Base-by-base conservation (phyloP, 2,113 vertebrate species). In the Ammodramus savannarum region DNA sequence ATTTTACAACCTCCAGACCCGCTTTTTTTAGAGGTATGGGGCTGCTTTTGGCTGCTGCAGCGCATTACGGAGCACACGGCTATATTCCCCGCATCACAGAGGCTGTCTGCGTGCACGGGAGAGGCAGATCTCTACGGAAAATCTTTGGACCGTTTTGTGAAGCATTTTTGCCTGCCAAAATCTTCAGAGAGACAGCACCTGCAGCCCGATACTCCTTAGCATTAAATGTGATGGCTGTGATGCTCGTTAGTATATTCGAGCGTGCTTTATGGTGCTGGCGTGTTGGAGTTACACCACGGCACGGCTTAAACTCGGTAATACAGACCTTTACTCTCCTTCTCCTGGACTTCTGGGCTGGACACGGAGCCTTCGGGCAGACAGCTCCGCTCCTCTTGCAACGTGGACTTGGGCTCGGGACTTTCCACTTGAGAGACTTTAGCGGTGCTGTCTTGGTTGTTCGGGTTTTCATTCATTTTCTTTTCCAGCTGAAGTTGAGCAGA, bases 281-380 rank as follows among this genome's bases (percentile, higher is more conserved):
- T 97, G 97, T 98, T 98, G 98, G 96, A 97, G 98, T 98, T 98
- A 98, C 98, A 97, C 98, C 98, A 97, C 97, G 98, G 98, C 97
- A 96, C 98, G 98, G 98, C 98, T 98, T 93, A 98, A 98, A 98
- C 97, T 98, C 98, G 98, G 97, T 98, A 98, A 98, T 98, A 99
- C 99, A 99, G 98, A 99, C 99, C 99, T 99, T 99, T 99, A 95
- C 98, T 98, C 97, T 99, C 99, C 97, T 99, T 99, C 97, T 99
- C 99, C 93, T 98, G 98, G 97, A 98, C 97, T 98, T 99, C 99
- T 55, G 99, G 99, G 95, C 99, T 99, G 98, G 99, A 99, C 96
- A 98, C 98, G 54, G 98, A 98, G 74, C 98, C 98, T 96, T 99
- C 99, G 87, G 98, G 97, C 94, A 98, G 96, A 97, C 99, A 98